These are phyloP conservation scores for Vulpes ferrilata DNA, from an alignment of 2,113 vertebrate species.

Conservation along the genomic window DNA sequence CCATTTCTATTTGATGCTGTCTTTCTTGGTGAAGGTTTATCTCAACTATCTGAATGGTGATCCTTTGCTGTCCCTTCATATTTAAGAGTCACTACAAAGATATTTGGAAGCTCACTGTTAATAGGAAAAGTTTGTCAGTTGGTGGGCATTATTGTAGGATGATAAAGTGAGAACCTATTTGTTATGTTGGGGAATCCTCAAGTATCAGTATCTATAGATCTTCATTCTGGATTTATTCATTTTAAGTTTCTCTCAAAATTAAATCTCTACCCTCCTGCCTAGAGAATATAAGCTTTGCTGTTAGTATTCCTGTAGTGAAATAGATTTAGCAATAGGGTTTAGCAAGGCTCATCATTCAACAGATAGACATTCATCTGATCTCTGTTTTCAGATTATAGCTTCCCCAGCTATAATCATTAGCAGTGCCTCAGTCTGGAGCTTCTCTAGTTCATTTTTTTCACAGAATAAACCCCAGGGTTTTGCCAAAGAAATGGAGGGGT, in stretches of 20 bases:
- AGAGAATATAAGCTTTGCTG: not conserved
- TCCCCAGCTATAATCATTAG: not conserved
- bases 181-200: not conserved
- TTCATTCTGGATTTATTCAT: not conserved
- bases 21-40: conserved; percentile 25
- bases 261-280: not conserved
- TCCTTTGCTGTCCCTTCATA: conserved; percentile 19
- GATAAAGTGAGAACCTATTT: not conserved
- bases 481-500: not conserved
- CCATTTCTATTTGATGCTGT: not conserved
- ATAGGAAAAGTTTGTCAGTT: not conserved
- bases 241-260: conserved; percentile 9
- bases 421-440: not conserved
- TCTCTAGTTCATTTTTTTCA: not conserved
- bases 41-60: not conserved
- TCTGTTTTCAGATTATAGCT: not conserved
- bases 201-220: not conserved
- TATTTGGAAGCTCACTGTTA: conserved; percentile 25
- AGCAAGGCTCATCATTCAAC: not conserved
- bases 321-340: not conserved
- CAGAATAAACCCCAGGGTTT: not conserved
- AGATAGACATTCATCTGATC: not conserved
- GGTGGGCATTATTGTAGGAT: not conserved
- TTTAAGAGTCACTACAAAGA: conserved; percentile 35
- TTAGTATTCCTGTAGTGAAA: not conserved